These are phyloP conservation scores for Microctonus aethiopoides DNA, from an alignment of 2,888 invertebrate genomes.

Conservation along the genomic window DNA sequence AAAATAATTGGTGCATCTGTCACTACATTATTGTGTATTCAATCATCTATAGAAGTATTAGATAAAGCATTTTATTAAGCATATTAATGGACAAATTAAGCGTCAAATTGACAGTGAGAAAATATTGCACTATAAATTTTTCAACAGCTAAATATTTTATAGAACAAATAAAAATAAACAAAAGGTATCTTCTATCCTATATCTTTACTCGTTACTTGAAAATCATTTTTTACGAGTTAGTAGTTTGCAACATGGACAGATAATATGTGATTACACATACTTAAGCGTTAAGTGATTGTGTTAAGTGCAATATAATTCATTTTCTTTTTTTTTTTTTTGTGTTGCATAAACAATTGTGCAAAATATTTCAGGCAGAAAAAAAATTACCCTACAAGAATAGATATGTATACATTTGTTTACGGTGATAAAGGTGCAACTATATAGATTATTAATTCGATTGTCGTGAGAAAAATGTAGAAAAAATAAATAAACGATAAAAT, in stretches of 20 bases:
- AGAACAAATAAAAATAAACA: background rate
- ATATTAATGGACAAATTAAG: background rate
- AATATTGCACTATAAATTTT: background rate
- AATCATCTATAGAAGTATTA: background rate
- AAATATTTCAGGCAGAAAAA: conserved; percentile 11
- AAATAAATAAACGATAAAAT: conserved; percentile 22
- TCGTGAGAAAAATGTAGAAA: conserved; percentile 19
- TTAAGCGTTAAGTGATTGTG: background rate
- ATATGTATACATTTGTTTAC: background rate
- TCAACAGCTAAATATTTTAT: background rate
- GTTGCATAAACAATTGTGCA: conserved; percentile 3
- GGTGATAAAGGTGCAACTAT: conserved; percentile 15
- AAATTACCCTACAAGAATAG: background rate
- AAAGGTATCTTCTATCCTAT: background rate
- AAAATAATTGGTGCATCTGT: background rate
- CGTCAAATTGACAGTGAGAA: background rate
- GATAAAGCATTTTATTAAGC: background rate
- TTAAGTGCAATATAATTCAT: conserved; percentile 10
- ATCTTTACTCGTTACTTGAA: background rate
- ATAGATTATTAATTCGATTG: conserved; percentile 21
- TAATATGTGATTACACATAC: background rate
- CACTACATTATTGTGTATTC: background rate
- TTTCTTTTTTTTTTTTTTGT: background rate
- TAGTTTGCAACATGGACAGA: background rate
- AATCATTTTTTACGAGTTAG: background rate